Evolutionary conservation across 2,888 invertebrate species (phyloP).

Genomic region (Dicyrtomina minuta): DNA sequence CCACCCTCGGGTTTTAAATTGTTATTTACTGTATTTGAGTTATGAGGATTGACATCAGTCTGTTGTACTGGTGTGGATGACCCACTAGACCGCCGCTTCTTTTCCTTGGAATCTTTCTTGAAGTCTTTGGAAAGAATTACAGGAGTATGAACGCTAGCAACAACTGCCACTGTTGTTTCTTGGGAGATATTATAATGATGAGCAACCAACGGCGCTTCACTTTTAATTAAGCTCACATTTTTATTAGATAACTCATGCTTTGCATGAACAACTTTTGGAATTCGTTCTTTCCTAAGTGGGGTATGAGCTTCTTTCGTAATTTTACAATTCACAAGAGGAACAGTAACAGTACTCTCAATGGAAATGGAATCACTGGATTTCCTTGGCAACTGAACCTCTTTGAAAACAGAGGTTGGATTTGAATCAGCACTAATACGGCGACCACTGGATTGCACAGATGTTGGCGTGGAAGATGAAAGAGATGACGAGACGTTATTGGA

Average conservation of each 20-base stretch:
- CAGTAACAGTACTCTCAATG: background rate
- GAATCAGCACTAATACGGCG: slow-evolving; percentile 51
- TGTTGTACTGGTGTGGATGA: slow-evolving; percentile 36
- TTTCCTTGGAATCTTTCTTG: slow-evolving; percentile 46
- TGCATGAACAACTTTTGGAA: slow-evolving; percentile 14
- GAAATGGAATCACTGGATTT: slow-evolving; percentile 24
- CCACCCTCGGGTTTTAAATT: slow-evolving; percentile 35
- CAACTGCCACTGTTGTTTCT: slow-evolving; percentile 51
- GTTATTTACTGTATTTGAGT: slow-evolving; percentile 35
- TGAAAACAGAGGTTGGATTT: slow-evolving; percentile 16
- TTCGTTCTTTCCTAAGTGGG: slow-evolving; percentile 8
- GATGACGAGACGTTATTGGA: slow-evolving; percentile 18
- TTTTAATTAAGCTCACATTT: slow-evolving; percentile 37
- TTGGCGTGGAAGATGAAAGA: slow-evolving; percentile 19
- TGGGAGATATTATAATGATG: slow-evolving; percentile 36
- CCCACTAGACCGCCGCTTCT: slow-evolving; percentile 44
- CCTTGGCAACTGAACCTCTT: slow-evolving; percentile 24
- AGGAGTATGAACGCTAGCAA: slow-evolving; percentile 43
- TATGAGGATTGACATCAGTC: slow-evolving; percentile 30
- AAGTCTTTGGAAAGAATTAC: slow-evolving; percentile 40
- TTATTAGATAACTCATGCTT: slow-evolving; percentile 30
- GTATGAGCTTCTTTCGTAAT: slow-evolving; percentile 17
- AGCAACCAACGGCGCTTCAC: slow-evolving; percentile 40
- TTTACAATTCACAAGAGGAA: slow-evolving; percentile 15
- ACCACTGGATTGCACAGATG: slow-evolving; percentile 21